Evolutionary conservation across 1,140 invertebrate species (phyloP).

Genomic region (Hetaerina americana): DNA sequence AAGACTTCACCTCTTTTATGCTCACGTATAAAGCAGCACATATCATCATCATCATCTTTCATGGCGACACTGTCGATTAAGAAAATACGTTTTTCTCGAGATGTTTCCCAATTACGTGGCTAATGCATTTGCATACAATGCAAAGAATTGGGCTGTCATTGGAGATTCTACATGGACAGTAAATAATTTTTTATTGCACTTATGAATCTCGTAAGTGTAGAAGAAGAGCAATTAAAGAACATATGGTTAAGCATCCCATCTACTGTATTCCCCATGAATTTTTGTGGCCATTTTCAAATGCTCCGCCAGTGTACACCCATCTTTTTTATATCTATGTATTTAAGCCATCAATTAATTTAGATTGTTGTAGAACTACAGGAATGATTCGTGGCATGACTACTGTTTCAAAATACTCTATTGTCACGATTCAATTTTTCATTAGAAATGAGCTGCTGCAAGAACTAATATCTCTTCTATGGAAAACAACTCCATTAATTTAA

Average conservation of each 20-base stretch:
- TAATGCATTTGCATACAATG: not conserved
- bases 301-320: not conserved
- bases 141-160: not conserved
- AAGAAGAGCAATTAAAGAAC: not conserved
- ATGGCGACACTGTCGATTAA: too few species aligned
- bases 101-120: too few species aligned
- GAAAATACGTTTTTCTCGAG: too few species aligned
- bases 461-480: not conserved
- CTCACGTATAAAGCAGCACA: too few species aligned
- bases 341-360: too few species aligned
- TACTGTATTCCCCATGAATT: not conserved
- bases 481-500: not conserved
- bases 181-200: conserved; percentile 5
- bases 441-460: not conserved
- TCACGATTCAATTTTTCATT: not conserved
- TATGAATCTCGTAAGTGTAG: not conserved
- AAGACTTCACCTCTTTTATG: too few species aligned
- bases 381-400: too few species aligned
- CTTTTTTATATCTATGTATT: not conserved
- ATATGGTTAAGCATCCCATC: too few species aligned
- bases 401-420: not conserved
- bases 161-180: not conserved
- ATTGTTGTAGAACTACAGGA: too few species aligned
- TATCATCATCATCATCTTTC: too few species aligned
- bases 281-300: not conserved